Evolutionary conservation across 1,140 invertebrate genomes (phyloP), one percentile per base, ranked within the genome.

Genomic region (Geopemphigus sp.): DNA sequence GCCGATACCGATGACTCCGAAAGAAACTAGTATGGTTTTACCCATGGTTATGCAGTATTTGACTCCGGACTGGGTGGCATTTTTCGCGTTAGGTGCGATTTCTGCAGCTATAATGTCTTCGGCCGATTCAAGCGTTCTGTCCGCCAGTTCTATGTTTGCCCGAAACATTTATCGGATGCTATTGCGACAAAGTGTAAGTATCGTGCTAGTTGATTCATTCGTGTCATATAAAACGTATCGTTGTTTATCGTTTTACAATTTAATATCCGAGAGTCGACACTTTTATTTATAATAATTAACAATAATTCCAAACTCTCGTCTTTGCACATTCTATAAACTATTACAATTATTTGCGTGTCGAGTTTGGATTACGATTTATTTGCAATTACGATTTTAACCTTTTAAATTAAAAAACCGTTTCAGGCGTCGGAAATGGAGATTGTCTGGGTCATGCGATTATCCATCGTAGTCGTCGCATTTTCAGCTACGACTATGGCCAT

Each of bases 41-140:
- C 97, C 97, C 8, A 91, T 99, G 90, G 97, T 98, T 14, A 88
- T 99, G 82, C 96, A 98, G 85, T 95, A 98, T 84, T 88, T 99
- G 8, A 98, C 96, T 6, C 97, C 97, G 0, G 90, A 92, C 84
- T 94, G 94, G 86, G 93, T 99, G 4, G 94, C 96, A 5, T 98
- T 98, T 88, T 94, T 99, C 84, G 97, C 97, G 0, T 88, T 99
- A 81, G 97, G 97, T 0, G 97, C 97, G n/a, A 95, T 99, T 6
- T 98, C 96, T 0, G 97, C 97, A 5, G 96, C 97, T 15, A 96
- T 98, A 39, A 98, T 98, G 97, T 98, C 96, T 45, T 98, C 97
- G 4, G 96, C 97, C 0, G 97, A 99, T 86, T 98, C 97, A 56
- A 98, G 96, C 81, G 94, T 99, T 39, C 89, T 99, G 14, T 97